Evolutionary conservation across 1,140 invertebrate genomes (phyloP).

Genomic region (Glossosoma conforme): DNA sequence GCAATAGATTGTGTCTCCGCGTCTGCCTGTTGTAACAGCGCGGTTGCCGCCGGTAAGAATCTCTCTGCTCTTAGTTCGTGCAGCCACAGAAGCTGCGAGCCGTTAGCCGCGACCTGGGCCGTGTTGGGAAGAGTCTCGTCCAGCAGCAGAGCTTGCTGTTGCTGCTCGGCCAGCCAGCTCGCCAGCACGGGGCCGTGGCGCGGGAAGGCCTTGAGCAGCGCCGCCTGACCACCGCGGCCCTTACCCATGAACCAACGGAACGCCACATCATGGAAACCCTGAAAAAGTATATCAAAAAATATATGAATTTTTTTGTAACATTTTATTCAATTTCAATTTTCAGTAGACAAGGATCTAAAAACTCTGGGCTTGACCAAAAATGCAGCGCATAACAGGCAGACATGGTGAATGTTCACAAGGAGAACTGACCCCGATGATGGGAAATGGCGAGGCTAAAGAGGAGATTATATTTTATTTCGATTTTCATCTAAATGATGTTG

Average conservation of each 20-base stretch:
- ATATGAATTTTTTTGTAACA: no score
- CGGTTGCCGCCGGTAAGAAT: conserved; percentile 52
- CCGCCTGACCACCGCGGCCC: conserved; percentile 22
- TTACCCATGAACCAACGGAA: conserved; percentile 28
- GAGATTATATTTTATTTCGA: neutral
- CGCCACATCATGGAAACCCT: conserved; percentile 28
- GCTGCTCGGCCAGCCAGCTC: conserved; percentile 16
- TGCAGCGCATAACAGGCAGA: no score
- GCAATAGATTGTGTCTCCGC: conserved; percentile 63
- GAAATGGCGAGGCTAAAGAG: no score
- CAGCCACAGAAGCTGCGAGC: conserved; percentile 27
- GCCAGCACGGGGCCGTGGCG: conserved; percentile 13
- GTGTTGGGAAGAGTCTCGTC: neutral
- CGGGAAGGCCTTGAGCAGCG: conserved; percentile 25
- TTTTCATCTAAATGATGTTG: neutral
- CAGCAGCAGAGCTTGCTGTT: neutral
- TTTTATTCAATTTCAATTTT: conserved; percentile 36
- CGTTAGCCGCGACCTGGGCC: neutral
- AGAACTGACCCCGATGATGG: no score
- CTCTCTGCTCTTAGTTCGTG: conserved; percentile 26
- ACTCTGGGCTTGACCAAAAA: no score
- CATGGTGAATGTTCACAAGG: no score
- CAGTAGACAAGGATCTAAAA: no score
- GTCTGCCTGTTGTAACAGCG: conserved; percentile 59
- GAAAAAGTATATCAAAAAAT: conserved; percentile 5